Conservation (phyloP, 2,888 invertebrate genomes). For the Nomada fabriciana region DNA sequence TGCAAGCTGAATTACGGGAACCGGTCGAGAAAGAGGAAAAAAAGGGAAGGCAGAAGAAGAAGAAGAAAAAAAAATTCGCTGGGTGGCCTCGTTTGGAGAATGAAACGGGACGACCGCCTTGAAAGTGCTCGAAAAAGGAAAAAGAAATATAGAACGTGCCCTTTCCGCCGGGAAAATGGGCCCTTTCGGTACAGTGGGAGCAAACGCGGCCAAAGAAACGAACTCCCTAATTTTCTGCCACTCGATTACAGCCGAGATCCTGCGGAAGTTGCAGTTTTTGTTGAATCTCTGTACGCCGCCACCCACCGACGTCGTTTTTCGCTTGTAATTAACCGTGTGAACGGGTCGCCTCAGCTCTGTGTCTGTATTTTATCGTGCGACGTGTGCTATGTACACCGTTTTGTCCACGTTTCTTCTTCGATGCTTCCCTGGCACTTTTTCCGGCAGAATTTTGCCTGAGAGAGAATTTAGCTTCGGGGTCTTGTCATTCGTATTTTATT, state of each 20-base stretch:
- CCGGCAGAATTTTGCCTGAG: no score
- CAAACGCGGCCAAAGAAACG: slow-evolving; percentile 28
- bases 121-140: slow-evolving; percentile 21
- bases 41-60: background rate
- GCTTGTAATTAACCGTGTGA: slow-evolving; percentile 25
- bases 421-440: no score
- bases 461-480: no score
- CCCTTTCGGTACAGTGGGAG: background rate
- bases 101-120: slow-evolving; percentile 32
- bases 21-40: slow-evolving; percentile 8
- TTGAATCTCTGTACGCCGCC: slow-evolving; percentile 13
- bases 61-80: background rate
- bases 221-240: slow-evolving; percentile 44
- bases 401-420: background rate
- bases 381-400: no score
- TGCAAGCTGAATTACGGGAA: slow-evolving; percentile 25
- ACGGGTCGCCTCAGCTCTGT: background rate
- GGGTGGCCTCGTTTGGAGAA: background rate
- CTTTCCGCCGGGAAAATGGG: background rate
- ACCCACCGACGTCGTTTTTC: background rate
- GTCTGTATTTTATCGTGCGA: background rate
- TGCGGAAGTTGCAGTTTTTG: slow-evolving; percentile 11
- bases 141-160: background rate
- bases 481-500: no score
- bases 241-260: slow-evolving; percentile 42